Conservation (phyloP, 2,888 invertebrate genomes). For the Latrodectus elegans region DNA sequence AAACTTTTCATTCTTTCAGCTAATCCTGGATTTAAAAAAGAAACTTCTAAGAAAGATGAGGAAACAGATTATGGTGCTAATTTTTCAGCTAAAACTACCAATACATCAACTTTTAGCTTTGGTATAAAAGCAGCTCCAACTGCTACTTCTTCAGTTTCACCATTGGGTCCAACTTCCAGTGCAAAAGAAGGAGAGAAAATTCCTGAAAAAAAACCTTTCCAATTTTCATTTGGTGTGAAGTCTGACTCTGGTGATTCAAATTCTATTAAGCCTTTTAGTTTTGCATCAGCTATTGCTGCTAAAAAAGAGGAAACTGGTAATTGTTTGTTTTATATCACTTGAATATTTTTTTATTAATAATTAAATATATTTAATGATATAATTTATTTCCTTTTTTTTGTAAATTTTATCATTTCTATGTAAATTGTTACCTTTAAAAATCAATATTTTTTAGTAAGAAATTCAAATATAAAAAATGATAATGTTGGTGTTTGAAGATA, state of each 20-base stretch:
- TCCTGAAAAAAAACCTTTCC: conserved; percentile 1
- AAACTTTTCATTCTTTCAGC: conserved; percentile 12
- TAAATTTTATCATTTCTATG: too few relatives aligned
- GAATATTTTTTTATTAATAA: too few relatives aligned
- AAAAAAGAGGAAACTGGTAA: not conserved
- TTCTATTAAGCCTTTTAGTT: conserved; percentile 40
- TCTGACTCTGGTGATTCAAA: conserved; percentile 12
- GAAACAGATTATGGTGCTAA: conserved; percentile 59
- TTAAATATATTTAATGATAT: too few relatives aligned
- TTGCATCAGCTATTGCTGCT: conserved; percentile 16
- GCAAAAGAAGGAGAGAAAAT: conserved; percentile 15
- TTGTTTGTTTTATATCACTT: too few relatives aligned
- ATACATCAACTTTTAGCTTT: conserved; percentile 66
- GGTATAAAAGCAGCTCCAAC: conserved; percentile 48
- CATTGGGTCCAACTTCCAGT: conserved; percentile 26
- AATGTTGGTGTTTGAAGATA: too few relatives aligned
- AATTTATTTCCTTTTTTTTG: too few relatives aligned
- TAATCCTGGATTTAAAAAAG: not conserved
- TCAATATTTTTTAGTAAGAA: too few relatives aligned
- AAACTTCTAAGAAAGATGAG: conserved; percentile 28
- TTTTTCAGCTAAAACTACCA: conserved; percentile 59
- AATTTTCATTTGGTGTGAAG: conserved; percentile 7
- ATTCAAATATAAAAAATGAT: too few relatives aligned
- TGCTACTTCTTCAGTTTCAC: conserved; percentile 43
- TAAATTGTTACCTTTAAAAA: too few relatives aligned